These are phyloP conservation scores for Harpagoxenus sublaevis DNA, from an alignment of 2,888 invertebrate genomes.

Conservation along the genomic window DNA sequence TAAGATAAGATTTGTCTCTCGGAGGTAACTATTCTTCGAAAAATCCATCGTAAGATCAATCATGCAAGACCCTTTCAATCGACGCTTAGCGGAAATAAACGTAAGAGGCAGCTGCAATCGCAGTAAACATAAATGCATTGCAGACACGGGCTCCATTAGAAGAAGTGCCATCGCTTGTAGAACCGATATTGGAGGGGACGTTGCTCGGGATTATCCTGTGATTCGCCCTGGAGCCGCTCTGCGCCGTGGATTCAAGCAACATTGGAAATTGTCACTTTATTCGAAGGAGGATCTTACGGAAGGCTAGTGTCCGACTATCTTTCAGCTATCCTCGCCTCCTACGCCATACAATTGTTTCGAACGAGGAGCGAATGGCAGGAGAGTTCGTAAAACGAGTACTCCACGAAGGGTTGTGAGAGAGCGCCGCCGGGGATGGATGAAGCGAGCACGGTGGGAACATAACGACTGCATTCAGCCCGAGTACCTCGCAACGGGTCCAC, in stretches of 20 bases:
- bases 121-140: conserved; percentile 52
- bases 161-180: conserved; percentile 53
- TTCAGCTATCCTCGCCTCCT: conserved; percentile 30
- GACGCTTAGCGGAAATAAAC: conserved; percentile 22
- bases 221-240: conserved; percentile 34
- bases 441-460: conserved; percentile 65
- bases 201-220: conserved; percentile 53
- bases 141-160: conserved; percentile 45
- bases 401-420: conserved; percentile 32
- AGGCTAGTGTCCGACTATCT: conserved; percentile 47
- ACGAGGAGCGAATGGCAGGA: conserved; percentile 65
- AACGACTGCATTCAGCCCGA: conserved; percentile 80
- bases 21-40: not conserved
- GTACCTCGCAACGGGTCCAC: conserved; percentile 74
- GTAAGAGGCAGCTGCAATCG: conserved; percentile 31
- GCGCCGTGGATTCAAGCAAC: conserved; percentile 27
- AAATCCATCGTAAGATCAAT: conserved; percentile 30
- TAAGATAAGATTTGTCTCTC: not conserved
- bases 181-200: conserved; percentile 51
- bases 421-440: conserved; percentile 43
- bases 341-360: conserved; percentile 67
- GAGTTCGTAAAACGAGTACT: not conserved
- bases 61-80: conserved; percentile 22
- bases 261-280: conserved; percentile 70
- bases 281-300: conserved; percentile 55